Base-by-base conservation (phyloP, 2,888 invertebrate genomes). In the Macaria notata region DNA sequence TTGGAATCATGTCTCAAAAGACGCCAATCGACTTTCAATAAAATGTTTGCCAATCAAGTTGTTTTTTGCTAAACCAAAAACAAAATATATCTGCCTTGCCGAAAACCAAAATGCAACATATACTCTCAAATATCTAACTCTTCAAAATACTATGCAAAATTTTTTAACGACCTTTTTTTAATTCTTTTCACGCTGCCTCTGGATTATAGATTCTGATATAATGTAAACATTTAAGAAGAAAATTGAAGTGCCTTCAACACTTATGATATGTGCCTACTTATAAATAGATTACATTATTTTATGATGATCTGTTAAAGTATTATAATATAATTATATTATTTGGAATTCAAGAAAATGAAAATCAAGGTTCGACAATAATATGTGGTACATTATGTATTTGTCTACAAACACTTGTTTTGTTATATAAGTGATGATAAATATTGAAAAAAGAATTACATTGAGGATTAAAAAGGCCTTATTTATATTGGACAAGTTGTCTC, bases 141-240 rank as follows among this genome's bases (percentile, higher is more conserved):
- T 9, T 29, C 39, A 39, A n/a, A 41, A 8, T 9, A 46, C 43
- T 49, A 49, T 48, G 9, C 36, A 49, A 49, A 41, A 38, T 31
- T 49, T 41, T 52, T 59, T 69, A 62, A 69, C 64, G 49, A 61
- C 61, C 63, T 68, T 54, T 45, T 46, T 68, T 62, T 71, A 75
- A 80, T 76, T 81, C 71, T 64, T 86, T 85, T 60, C 88, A 88
- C 80, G 89, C 89, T 66, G 82, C 87, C 69, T 58, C 58, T 53
- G 87, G 87, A 84, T 30, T 56, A 54, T 61, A 64, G 64, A 54
- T 36, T 50, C 43, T 62, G 43, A 86, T 45, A 83, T 77, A 82
- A 69, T 70, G 51, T 45, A 42, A 49, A 67, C 58, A 65, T 65
- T 65, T 63, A 54, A 72, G 56, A 63, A 57, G 65, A 70, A 59